Conservation (phyloP, 2,797 vertebrate genomes). For the Myotis daubentonii region DNA sequence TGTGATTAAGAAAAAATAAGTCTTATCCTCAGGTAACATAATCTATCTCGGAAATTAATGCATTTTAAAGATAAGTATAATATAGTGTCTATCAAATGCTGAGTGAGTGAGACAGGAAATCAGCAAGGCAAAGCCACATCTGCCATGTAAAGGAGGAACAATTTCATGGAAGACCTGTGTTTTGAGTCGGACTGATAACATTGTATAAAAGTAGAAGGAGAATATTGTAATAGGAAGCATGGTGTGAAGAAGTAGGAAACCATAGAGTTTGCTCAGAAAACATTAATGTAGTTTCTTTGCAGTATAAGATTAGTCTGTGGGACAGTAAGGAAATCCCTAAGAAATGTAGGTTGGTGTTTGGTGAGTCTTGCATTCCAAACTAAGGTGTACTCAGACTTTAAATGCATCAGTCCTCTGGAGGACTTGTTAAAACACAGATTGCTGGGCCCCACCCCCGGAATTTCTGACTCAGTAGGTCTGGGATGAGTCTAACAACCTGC, state of each 20-base stretch:
- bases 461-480: not conserved
- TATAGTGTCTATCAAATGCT: constrained; percentile 1
- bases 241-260: not conserved
- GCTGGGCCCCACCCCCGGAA: not conserved
- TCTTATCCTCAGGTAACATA: not conserved
- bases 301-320: not conserved
- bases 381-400: not conserved
- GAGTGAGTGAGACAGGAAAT: not conserved
- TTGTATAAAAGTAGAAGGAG: not conserved
- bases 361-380: not conserved
- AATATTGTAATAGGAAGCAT: not conserved
- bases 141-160: not conserved
- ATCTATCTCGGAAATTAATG: not conserved
- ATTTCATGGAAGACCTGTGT: not conserved
- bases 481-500: not conserved
- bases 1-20: constrained; percentile 43
- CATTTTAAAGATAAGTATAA: constrained; percentile 25
- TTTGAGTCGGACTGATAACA: constrained; percentile 29
- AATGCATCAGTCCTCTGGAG: not conserved
- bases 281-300: not conserved
- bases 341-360: not conserved
- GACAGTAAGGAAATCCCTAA: not conserved
- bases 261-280: not conserved
- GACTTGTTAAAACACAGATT: not conserved
- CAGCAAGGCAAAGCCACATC: not conserved